Percentiles rank a stretch among this genome's conserved stretches.
Conservation (phyloP, 2,797 vertebrate species). For the Poecilia picta region DNA sequence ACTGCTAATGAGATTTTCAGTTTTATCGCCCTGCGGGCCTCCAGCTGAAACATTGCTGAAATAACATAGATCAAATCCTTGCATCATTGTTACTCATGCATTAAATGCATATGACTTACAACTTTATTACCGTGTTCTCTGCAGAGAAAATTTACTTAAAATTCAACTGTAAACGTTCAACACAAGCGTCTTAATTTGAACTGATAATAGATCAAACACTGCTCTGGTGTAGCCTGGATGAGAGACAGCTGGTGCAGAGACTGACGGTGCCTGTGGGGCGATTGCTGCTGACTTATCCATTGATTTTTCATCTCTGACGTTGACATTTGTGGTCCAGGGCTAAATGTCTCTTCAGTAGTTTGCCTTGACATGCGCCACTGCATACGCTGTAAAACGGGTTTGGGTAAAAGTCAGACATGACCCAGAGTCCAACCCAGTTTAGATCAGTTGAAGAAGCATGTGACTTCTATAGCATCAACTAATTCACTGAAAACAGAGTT, state of each 20-base stretch:
- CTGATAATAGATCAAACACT: background rate
- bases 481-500: background rate
- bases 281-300: conserved; percentile 10
- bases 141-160: background rate
- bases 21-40: conserved; percentile 27
- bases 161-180: background rate
- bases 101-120: background rate
- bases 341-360: conserved; percentile 17
- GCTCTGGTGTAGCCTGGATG: background rate
- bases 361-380: background rate
- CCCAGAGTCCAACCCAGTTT: background rate
- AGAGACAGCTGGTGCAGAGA: conserved; percentile 10
- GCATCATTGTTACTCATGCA: background rate
- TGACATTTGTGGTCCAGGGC: conserved; percentile 9
- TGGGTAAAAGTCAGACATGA: background rate
- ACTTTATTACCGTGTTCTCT: background rate
- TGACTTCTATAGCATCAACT: background rate
- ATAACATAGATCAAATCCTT: background rate
- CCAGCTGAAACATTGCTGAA: background rate
- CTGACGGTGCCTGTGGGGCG: background rate
- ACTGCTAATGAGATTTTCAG: conserved; percentile 49
- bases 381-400: background rate
- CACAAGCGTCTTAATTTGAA: background rate
- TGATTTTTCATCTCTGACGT: conserved; percentile 18
- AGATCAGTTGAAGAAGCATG: background rate